Evolutionary conservation across 2,113 vertebrate species (phyloP).

Genomic region (Conger conger): DNA sequence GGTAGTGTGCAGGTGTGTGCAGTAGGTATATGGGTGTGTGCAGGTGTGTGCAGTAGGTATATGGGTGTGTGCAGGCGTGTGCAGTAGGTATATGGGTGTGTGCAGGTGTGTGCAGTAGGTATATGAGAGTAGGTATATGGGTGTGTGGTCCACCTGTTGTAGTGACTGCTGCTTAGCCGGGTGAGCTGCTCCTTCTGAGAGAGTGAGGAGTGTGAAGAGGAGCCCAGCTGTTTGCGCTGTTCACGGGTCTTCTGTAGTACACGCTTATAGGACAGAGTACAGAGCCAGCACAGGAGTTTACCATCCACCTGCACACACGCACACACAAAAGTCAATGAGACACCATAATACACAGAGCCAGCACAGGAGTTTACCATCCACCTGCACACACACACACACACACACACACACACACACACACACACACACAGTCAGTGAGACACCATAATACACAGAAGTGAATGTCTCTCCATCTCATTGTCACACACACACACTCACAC

Average conservation of each 20-base stretch:
- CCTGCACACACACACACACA: too few species aligned
- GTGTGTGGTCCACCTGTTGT: conserved; percentile 48
- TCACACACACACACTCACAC: not conserved
- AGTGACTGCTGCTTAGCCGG: conserved; percentile 84
- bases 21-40: too few species aligned
- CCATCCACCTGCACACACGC: conserved; percentile 85
- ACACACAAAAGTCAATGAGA: not conserved
- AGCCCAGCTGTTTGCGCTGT: conserved; percentile 90
- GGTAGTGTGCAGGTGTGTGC: too few species aligned
- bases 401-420: too few species aligned
- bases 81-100: too few species aligned
- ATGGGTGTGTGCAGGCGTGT: too few species aligned
- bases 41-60: too few species aligned
- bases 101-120: too few species aligned
- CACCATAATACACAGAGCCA: too few species aligned
- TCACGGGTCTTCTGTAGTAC: conserved; percentile 99
- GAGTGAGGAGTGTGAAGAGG: conserved; percentile 89
- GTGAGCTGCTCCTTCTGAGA: conserved; percentile 93
- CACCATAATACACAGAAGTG: not conserved
- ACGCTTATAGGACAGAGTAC: conserved; percentile 93
- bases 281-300: conserved; percentile 96
- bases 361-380: conserved; percentile 83
- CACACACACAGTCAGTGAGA: too few species aligned
- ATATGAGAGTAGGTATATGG: conserved; percentile 75
- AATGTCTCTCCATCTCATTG: too few species aligned